Base-by-base conservation (phyloP, 2,888 invertebrate species). In the Poecilus cupreus region DNA sequence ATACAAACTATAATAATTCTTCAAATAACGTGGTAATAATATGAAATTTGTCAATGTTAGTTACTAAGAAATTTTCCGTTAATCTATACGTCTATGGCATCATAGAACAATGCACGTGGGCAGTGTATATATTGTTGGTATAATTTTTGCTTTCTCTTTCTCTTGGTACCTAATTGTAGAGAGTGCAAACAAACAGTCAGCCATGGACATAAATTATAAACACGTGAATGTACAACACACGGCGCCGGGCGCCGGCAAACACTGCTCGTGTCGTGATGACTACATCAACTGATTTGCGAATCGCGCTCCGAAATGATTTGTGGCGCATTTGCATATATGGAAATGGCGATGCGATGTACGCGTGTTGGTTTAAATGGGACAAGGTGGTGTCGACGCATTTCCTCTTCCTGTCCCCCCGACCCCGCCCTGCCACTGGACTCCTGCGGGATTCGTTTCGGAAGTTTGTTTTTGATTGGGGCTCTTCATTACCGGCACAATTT, bases 221-320 rank as follows among this genome's bases (percentile, higher is more conserved):
- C 72, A 72, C 72, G 72, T 72, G 37, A 43, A 51, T 49, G 74
- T 74, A 49, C 24, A 37, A 74, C 49, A 68, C 16, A 54, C 54
- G 54, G 22, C 8, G n/a, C 18, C 6, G 16, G 16, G 26, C 6
- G 37, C 10, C 24, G 22, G 26, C 76, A 20, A 18, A 26, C 60
- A 46, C 77, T 77, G 77, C 13, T 60, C 64, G 64, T 51, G 77
- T 77, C 60, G 51, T 77, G 46, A 77, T 77, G 77, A 46, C 43
- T 60, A 77, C 77, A 77, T 64, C 77, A 74, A 77, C 77, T 77
- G 77, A 77, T 77, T 77, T 77, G 64, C 26, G 77, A 77, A 77
- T 60, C 60, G 77, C 60, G 76, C 37, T 37, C 43, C 46, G 46
- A 77, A 77, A 77, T 77, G 77, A 77, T 77, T 77, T 77, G 77